Conservation (phyloP, 2,888 invertebrate species). For the Microchrysa polita region DNA sequence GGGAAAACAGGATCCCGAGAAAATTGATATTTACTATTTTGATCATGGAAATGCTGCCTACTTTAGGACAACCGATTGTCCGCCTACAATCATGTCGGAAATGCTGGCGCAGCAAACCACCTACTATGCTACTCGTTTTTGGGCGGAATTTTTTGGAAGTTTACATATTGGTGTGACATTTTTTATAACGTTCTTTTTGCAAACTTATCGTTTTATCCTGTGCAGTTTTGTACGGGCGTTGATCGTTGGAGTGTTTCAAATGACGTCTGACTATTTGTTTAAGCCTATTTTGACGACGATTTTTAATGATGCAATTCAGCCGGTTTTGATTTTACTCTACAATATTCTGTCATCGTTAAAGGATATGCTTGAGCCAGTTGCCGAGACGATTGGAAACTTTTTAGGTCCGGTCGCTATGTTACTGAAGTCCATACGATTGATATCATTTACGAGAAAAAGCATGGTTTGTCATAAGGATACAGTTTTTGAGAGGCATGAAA, state of each 20-base stretch:
- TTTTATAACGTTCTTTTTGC: slow-evolving; percentile 70
- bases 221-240: slow-evolving; percentile 70
- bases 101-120: slow-evolving; percentile 70
- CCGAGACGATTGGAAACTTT: slow-evolving; percentile 66
- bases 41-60: slow-evolving; percentile 74
- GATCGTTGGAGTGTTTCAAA: slow-evolving; percentile 70
- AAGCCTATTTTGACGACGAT: slow-evolving; percentile 73
- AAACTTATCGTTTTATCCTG: slow-evolving; percentile 69
- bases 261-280: slow-evolving; percentile 73
- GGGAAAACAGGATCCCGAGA: slow-evolving; percentile 17
- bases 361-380: slow-evolving; percentile 71
- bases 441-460: slow-evolving; percentile 43
- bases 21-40: slow-evolving; percentile 74
- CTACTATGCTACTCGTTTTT: slow-evolving; percentile 70
- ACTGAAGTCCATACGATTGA: slow-evolving; percentile 56
- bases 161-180: slow-evolving; percentile 71
- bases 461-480: slow-evolving; percentile 4
- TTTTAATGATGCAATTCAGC: slow-evolving; percentile 75
- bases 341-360: slow-evolving; percentile 71
- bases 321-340: slow-evolving; percentile 72
- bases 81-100: slow-evolving; percentile 69
- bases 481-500: not conserved
- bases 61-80: slow-evolving; percentile 71
- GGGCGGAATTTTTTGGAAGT: slow-evolving; percentile 74
- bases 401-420: slow-evolving; percentile 60